Evolutionary conservation across 2,113 vertebrate genomes (phyloP), one percentile per base, ranked within the genome.

Genomic region (Ceuthmochares aereus): DNA sequence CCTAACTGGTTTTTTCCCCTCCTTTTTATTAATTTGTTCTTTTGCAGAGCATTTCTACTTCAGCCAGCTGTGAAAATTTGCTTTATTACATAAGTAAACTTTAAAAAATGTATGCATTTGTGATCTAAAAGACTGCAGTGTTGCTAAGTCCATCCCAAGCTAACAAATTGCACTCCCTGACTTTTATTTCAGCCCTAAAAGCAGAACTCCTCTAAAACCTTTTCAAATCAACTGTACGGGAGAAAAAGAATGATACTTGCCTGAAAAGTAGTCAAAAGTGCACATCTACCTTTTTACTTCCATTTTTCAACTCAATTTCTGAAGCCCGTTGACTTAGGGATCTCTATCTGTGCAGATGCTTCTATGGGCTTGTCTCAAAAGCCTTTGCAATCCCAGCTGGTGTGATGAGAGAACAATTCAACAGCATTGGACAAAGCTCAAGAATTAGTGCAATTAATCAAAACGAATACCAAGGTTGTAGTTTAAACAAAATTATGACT

Each of bases 361-460:
- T 16, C 62, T 55, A 7, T 0, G 0, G 63, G 45, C 23, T 90
- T 62, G 12, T 37, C 22, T 68, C 34, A 66, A 68, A 96, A 92
- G 27, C 4, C 23, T 78, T 77, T 84, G 37, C 76, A 78, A 19
- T 70, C 69, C 77, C 76, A 92, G 43, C 32, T 78, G 69, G 3
- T 54, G 52, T 84, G 77, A 64, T 9, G 3, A 78, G 60, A 78
- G 85, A 36, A 84, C 73, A 95, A 78, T 92, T 84, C 84, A 79
- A 27, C 36, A 68, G 74, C 2, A 0, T 60, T 90, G 77, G 83
- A 62, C 45, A 66, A 47, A 90, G 63, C 58, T 73, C 87, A 90
- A 84, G 87, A 79, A 83, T 74, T 82, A 19, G 34, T 84, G 58
- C 86, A 86, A 91, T 93, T 58, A 70, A 19, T 96, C 90, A 94